These are phyloP conservation scores for Lochmaea capreae DNA, from an alignment of 2,888 invertebrate species.

Conservation along the genomic window DNA sequence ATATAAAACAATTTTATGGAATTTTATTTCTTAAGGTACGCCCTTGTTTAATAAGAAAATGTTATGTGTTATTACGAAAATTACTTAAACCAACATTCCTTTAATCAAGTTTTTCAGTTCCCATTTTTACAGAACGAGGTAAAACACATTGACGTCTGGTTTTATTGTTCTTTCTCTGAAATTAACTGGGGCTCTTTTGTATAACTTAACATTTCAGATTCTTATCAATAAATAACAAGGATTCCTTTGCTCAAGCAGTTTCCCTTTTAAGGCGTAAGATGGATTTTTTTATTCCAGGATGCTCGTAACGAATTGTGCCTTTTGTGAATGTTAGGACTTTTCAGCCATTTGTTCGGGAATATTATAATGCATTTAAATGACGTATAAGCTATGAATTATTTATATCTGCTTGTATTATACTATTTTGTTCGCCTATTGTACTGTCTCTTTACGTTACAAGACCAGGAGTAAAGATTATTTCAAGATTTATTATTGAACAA, in stretches of 20 bases:
- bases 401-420: slow-evolving; percentile 50
- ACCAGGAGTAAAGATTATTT: slow-evolving; percentile 50
- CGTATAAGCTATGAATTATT: slow-evolving; percentile 56
- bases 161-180: slow-evolving; percentile 57
- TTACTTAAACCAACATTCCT: slow-evolving; percentile 32
- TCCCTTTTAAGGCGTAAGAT: slow-evolving; percentile 58
- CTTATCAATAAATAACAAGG: slow-evolving; percentile 60
- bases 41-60: slow-evolving; percentile 9
- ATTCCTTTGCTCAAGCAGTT: slow-evolving; percentile 55
- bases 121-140: slow-evolving; percentile 17
- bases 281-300: slow-evolving; percentile 44
- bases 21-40: neutral
- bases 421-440: slow-evolving; percentile 50
- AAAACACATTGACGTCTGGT: slow-evolving; percentile 46
- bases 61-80: slow-evolving; percentile 28
- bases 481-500: slow-evolving; percentile 50
- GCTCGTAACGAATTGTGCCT: slow-evolving; percentile 41
- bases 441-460: slow-evolving; percentile 53
- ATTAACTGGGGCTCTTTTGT: slow-evolving; percentile 58
- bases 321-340: slow-evolving; percentile 43
- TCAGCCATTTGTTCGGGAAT: slow-evolving; percentile 42
- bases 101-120: slow-evolving; percentile 24
- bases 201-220: slow-evolving; percentile 58
- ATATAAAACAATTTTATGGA: neutral
- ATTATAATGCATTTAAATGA: slow-evolving; percentile 57